Conservation (phyloP, 2,797 vertebrate genomes). For the Prunella strophiata region DNA sequence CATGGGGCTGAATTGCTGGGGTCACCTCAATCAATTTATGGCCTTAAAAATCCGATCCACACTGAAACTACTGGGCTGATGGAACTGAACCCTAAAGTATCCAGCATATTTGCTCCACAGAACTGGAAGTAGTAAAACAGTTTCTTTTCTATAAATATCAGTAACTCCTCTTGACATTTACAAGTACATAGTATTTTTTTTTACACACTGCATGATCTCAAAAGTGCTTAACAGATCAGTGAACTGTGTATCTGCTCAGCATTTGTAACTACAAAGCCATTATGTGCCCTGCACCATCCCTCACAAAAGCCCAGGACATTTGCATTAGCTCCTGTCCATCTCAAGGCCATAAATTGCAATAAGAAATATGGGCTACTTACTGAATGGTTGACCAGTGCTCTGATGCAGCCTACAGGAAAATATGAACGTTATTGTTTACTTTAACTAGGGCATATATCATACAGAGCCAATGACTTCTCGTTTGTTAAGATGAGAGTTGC, state of each 20-base stretch:
- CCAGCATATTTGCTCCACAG: slow-evolving; percentile 54
- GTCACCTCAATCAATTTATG: slow-evolving; percentile 75
- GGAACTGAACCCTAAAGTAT: slow-evolving; percentile 68
- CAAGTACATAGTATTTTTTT: slow-evolving; percentile 66
- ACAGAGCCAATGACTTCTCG: background rate
- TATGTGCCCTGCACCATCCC: background rate
- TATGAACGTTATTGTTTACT: slow-evolving; percentile 63
- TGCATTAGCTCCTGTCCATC: slow-evolving; percentile 33
- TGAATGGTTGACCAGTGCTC: slow-evolving; percentile 59
- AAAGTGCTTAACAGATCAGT: slow-evolving; percentile 52
- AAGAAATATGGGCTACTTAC: slow-evolving; percentile 47
- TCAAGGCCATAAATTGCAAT: background rate
- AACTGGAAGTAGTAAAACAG: slow-evolving; percentile 74
- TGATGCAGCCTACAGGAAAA: slow-evolving; percentile 47
- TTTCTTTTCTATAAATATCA: slow-evolving; percentile 76
- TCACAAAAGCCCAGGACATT: slow-evolving; percentile 32
- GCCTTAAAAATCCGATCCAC: slow-evolving; percentile 67
- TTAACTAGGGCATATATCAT: slow-evolving; percentile 56
- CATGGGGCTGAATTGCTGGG: slow-evolving; percentile 17
- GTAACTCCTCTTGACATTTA: slow-evolving; percentile 80
- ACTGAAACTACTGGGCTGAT: slow-evolving; percentile 41
- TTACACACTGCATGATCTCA: slow-evolving; percentile 45
- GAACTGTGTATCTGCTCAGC: slow-evolving; percentile 42
- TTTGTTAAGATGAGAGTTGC: slow-evolving; percentile 26
- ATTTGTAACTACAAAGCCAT: slow-evolving; percentile 8